Evolutionary conservation across 2,113 vertebrate genomes (phyloP), one percentile per base, ranked within the genome.

Genomic region (Gymnocephalus cernua): DNA sequence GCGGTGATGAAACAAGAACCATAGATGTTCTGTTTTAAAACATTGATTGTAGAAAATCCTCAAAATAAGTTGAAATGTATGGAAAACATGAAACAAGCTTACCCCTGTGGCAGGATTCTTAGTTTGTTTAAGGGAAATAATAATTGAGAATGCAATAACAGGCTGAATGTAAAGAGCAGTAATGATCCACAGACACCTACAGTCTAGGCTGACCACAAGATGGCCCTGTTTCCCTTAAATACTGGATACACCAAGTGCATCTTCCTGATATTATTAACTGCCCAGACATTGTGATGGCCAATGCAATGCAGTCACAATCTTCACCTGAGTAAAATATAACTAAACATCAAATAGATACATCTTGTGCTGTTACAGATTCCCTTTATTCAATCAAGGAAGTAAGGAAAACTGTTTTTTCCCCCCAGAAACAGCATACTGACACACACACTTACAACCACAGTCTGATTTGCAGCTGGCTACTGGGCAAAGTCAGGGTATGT

Each of bases 221-320:
- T 63, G 84, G 14, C 80, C 63, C 74, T 59, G 50, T 78, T 71
- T 51, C 66, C 4, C n/a, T 19, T 41, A 44, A 72, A 77, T 62
- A 66, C 12, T 38, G 13, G 4, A 38, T 4, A 7, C 66, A 6
- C 1, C 41, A 54, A 10, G 14, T 48, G 29, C 6, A 0, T 69
- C 57, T 48, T 64, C 65, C 72, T 29, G 38, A 45, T 9, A 10
- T 14, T 23, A 32, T 29, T 29, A 27, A 45, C 18, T 14, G 45
- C 68, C 19, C 2, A 19, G 53, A 44, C 13, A 48, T 15, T 2
- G 15, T n/a, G 38, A 71, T 56, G 53, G 9, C 3, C 12, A 21
- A 71, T 18, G 51, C n/a, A 54, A 38, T 9, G 35, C 29, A 29
- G 8, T 69, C 14, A 35, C 13, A 44, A n/a, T 57, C 50, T 38